phyloP scores from a whole-genome alignment of 2,888 invertebrate species.

The Leucania comma region DNA sequence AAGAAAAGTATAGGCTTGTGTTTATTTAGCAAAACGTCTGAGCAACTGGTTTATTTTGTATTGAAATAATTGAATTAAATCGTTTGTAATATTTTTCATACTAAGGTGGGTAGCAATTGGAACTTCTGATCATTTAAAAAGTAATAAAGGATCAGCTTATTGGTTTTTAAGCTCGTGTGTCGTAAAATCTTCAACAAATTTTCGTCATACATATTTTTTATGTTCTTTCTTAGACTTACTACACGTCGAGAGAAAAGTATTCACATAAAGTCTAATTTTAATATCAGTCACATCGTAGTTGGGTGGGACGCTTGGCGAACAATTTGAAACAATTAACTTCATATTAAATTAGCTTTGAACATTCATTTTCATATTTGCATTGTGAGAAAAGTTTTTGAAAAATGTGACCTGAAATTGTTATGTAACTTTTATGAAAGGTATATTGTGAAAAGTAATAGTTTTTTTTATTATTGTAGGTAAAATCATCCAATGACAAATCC shows the following conservation, averaged over 20 bases:
- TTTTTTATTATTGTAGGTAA: too few relatives aligned
- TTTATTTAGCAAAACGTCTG: constrained; percentile 32
- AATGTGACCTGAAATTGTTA: constrained; percentile 14
- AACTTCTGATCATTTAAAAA: too few relatives aligned
- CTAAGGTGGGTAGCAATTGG: too few relatives aligned
- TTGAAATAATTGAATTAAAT: constrained; percentile 14
- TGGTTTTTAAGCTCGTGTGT: too few relatives aligned
- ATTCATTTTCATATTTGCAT: constrained; percentile 38
- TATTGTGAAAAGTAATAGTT: too few relatives aligned
- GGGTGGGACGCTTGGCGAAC: constrained; percentile 27
- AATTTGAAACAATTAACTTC: constrained; percentile 47
- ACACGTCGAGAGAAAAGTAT: background rate
- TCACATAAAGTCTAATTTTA: constrained; percentile 24
- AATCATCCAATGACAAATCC: too few relatives aligned
- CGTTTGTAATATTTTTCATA: background rate
- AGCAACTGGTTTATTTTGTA: background rate
- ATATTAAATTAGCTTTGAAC: constrained; percentile 45
- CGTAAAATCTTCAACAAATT: too few relatives aligned
- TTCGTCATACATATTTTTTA: background rate
- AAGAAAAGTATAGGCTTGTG: constrained; percentile 24
- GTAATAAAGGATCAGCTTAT: too few relatives aligned
- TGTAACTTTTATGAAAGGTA: constrained; percentile 13
- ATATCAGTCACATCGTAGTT: constrained; percentile 28
- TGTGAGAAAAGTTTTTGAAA: constrained; percentile 16
- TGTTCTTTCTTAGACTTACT: background rate